Percentiles rank a stretch among this genome's conserved stretches.
Evolutionary conservation across 2,113 vertebrate genomes (phyloP).

Genomic region (Rhabdornis inornatus): DNA sequence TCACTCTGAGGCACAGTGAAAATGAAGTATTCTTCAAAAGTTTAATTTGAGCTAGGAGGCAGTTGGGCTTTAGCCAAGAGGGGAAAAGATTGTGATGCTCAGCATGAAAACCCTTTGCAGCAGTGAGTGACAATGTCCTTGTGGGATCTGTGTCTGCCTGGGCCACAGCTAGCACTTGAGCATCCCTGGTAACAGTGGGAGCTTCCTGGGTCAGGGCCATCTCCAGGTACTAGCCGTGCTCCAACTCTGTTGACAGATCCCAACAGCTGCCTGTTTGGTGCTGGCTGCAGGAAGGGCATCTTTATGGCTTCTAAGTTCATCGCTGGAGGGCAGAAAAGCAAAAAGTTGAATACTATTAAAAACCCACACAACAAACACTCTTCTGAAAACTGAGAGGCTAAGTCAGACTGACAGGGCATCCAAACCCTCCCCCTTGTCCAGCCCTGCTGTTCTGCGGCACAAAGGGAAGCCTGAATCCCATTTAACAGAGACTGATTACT

Average conservation of each 20-base stretch:
- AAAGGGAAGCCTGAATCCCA: not conserved
- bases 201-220: not conserved
- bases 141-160: not conserved
- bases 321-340: not conserved
- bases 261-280: not conserved
- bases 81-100: fast-evolving
- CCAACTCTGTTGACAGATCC: not conserved
- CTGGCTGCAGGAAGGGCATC: not conserved
- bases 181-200: not conserved
- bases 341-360: not conserved
- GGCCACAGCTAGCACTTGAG: fast-evolving
- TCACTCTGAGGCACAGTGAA: not conserved
- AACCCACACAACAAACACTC: not conserved
- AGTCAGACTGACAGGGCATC: not conserved
- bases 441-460: not conserved
- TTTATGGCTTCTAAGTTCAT: not conserved
- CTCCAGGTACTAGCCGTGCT: not conserved
- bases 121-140: not conserved
- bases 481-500: too few species aligned
- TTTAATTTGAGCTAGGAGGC: not conserved
- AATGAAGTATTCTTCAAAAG: not conserved
- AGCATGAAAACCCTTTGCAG: not conserved
- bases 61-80: not conserved
- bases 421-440: not conserved
- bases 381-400: not conserved